Percentiles rank a stretch among this genome's conserved stretches.
These are phyloP conservation scores for Biston betularia DNA, from an alignment of 2,888 invertebrate genomes.

Conservation along the genomic window DNA sequence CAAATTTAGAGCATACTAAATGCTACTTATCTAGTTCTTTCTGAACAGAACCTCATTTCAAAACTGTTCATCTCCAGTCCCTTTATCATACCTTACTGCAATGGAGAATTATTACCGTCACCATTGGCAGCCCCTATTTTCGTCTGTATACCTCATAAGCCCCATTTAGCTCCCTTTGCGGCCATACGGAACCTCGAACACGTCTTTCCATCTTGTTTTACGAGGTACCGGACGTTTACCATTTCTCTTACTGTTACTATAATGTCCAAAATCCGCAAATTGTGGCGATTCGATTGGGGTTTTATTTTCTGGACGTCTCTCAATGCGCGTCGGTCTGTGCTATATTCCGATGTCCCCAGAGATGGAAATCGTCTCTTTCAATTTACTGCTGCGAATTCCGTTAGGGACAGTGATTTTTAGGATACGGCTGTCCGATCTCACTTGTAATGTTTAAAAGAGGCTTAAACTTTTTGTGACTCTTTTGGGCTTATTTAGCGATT, in stretches of 20 bases:
- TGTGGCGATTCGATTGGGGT: constrained; percentile 21
- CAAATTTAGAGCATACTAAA: no score
- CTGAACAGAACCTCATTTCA: not conserved
- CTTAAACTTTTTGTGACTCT: not conserved
- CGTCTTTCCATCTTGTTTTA: constrained; percentile 23
- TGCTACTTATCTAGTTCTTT: no score
- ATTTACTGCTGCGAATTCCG: constrained; percentile 19
- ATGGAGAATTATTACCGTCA: constrained; percentile 12
- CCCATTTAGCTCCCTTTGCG: constrained; percentile 9
- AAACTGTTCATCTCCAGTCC: not conserved
- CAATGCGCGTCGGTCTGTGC: constrained; percentile 19
- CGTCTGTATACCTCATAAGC: constrained; percentile 11
- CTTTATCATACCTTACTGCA: constrained; percentile 7
- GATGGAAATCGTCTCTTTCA: constrained; percentile 22
- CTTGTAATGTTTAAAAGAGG: not conserved
- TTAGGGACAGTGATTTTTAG: constrained; percentile 9
- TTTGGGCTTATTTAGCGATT: no score
- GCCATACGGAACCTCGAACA: not conserved
- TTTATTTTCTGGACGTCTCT: constrained; percentile 28
- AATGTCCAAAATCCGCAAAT: constrained; percentile 17
- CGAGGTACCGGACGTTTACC: constrained; percentile 15
- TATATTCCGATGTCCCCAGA: constrained; percentile 23
- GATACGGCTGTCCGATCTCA: constrained; percentile 8
- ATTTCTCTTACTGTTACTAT: constrained; percentile 21
- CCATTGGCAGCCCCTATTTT: constrained; percentile 15